Evolutionary conservation across 2,888 invertebrate genomes (phyloP).

Genomic region (Drosophila sordidula): DNA sequence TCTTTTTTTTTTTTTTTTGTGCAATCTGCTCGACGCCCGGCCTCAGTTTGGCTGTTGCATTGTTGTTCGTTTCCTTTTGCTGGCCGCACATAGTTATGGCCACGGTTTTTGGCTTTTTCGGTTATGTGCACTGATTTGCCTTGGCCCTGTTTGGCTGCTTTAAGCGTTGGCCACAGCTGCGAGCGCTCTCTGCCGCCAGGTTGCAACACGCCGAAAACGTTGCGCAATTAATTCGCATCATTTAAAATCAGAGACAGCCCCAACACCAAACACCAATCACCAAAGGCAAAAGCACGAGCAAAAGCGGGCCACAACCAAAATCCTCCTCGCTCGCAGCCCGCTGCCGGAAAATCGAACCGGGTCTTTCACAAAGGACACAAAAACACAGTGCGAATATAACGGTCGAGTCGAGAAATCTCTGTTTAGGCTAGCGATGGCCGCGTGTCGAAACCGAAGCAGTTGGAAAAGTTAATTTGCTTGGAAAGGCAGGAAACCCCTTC

Average conservation of each 20-base stretch:
- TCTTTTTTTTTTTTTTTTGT: conserved; percentile 58
- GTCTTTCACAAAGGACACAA: conserved; percentile 18
- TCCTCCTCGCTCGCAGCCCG: conserved; percentile 16
- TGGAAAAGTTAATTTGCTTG: neutral
- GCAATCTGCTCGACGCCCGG: conserved; percentile 65
- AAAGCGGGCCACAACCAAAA: conserved; percentile 14
- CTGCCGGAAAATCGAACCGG: conserved; percentile 40
- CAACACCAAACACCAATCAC: conserved; percentile 3
- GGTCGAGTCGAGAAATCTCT: conserved; percentile 13
- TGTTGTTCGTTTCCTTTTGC: conserved; percentile 60
- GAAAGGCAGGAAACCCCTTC: too few species aligned
- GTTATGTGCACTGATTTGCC: conserved; percentile 68
- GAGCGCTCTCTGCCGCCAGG: conserved; percentile 5
- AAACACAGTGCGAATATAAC: conserved; percentile 8
- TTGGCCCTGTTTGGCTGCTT: conserved; percentile 33
- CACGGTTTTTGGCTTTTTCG: conserved; percentile 73
- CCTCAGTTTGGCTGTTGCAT: conserved; percentile 46
- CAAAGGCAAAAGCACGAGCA: conserved; percentile 9
- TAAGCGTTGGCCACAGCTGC: conserved; percentile 34
- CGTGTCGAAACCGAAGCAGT: neutral
- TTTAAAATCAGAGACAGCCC: conserved; percentile 74
- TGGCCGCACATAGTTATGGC: conserved; percentile 81
- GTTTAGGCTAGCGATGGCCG: conserved; percentile 36
- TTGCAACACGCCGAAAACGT: conserved; percentile 48
- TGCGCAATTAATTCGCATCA: conserved; percentile 79